Evolutionary conservation across 2,888 invertebrate species (phyloP).

Genomic region (Tipula vernalis): DNA sequence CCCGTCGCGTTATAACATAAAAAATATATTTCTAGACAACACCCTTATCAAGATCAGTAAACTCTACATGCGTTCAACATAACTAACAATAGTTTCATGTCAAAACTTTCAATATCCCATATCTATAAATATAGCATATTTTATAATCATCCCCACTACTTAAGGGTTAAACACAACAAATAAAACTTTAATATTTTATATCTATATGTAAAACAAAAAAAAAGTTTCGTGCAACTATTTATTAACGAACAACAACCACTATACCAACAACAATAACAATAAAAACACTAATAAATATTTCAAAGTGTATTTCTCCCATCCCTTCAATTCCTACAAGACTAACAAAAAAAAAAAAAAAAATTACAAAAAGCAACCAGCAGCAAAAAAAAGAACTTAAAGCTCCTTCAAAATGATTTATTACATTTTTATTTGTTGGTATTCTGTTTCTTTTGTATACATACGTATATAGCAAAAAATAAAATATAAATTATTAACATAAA

Average conservation of each 20-base stretch:
- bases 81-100: neutral
- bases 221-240: neutral
- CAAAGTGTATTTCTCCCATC: neutral
- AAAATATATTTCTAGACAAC: neutral
- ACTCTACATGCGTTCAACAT: neutral
- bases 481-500: neutral
- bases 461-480: neutral
- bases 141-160: neutral
- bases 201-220: neutral
- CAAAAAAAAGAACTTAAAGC: neutral
- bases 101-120: neutral
- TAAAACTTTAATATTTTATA: neutral
- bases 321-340: neutral
- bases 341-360: neutral
- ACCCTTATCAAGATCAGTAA: neutral
- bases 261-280: neutral
- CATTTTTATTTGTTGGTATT: conserved; percentile 4
- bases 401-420: conserved; percentile 4
- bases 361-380: neutral
- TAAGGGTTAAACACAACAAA: neutral
- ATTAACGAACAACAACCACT: neutral
- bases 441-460: neutral
- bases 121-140: neutral
- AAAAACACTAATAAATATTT: neutral
- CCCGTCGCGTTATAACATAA: neutral